A percentile compares a stretch with the other conserved stretches of the same genome.
These are phyloP conservation scores for Drosophila athabasca DNA, from an alignment of 1,140 invertebrate genomes.

Conservation along the genomic window DNA sequence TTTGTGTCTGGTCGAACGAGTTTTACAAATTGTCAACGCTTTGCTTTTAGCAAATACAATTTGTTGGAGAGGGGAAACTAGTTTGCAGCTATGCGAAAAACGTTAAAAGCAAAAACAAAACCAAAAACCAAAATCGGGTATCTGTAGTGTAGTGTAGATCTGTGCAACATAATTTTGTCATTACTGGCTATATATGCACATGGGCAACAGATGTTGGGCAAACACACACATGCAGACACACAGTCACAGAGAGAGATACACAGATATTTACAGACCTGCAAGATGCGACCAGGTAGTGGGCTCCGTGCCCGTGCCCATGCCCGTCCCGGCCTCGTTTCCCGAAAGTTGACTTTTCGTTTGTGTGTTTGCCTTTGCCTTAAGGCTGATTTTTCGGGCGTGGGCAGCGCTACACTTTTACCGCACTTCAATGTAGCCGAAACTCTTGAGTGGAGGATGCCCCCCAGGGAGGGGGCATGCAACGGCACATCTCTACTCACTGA, in stretches of 20 bases:
- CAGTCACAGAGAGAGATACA: slow-evolving; percentile 22
- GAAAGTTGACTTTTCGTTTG: slow-evolving; percentile 56
- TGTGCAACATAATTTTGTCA: slow-evolving; percentile 82
- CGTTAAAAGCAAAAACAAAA: slow-evolving; percentile 24
- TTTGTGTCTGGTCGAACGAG: slow-evolving; percentile 63
- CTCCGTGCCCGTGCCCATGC: slow-evolving; percentile 5
- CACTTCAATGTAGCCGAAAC: background rate
- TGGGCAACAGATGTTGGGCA: slow-evolving; percentile 75
- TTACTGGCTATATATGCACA: slow-evolving; percentile 67
- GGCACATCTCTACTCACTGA: background rate
- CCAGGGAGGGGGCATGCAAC: slow-evolving; percentile 5
- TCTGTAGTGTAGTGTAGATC: slow-evolving; percentile 30
- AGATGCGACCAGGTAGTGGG: slow-evolving; percentile 63
- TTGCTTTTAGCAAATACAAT: slow-evolving; percentile 73
- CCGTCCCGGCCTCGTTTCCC: slow-evolving; percentile 17
- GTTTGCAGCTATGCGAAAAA: slow-evolving; percentile 52
- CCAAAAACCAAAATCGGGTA: slow-evolving; percentile 21
- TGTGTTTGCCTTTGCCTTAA: slow-evolving; percentile 19
- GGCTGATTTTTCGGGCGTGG: slow-evolving; percentile 42
- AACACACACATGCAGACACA: slow-evolving; percentile 45
- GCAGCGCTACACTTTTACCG: slow-evolving; percentile 33
- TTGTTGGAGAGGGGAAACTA: slow-evolving; percentile 70
- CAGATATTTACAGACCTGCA: slow-evolving; percentile 10
- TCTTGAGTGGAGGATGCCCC: slow-evolving; percentile 3
- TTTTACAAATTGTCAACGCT: slow-evolving; percentile 82